Percentiles rank a stretch among this genome's conserved stretches.
phyloP scores from a whole-genome alignment of 2,888 invertebrate genomes.

The Tachystola acroxantha region DNA sequence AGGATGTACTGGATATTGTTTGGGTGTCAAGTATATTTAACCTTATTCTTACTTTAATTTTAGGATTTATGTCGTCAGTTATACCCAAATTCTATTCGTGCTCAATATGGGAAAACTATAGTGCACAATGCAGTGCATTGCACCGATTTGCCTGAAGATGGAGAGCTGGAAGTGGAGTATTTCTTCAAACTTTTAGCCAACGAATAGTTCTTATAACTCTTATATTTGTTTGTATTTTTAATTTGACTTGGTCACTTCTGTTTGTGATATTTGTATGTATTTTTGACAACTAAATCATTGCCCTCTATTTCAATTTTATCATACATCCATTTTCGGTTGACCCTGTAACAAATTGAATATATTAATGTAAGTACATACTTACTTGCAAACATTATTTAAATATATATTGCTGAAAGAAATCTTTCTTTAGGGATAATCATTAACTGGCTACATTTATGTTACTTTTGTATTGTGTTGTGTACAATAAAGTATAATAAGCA shows the following conservation, averaged over 20 bases:
- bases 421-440: too few species aligned
- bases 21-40: too few species aligned
- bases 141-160: slow-evolving; percentile 94
- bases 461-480: too few species aligned
- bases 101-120: slow-evolving; percentile 87
- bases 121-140: slow-evolving; percentile 94
- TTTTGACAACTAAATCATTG: slow-evolving; percentile 81
- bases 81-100: slow-evolving; percentile 89
- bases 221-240: slow-evolving; percentile 48
- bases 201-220: slow-evolving; percentile 21
- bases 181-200: slow-evolving; percentile 82
- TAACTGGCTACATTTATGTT: too few species aligned
- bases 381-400: too few species aligned
- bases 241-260: too few species aligned
- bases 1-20: too few species aligned
- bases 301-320: slow-evolving; percentile 89
- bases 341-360: slow-evolving; percentile 60
- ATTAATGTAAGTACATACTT: too few species aligned
- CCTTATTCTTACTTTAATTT: too few species aligned
- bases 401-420: too few species aligned
- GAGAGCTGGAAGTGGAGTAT: slow-evolving; percentile 86
- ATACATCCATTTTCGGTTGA: slow-evolving; percentile 86
- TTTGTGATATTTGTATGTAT: too few species aligned
- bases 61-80: slow-evolving; percentile 79
- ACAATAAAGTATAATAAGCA: too few species aligned